Evolutionary conservation across 2,113 vertebrate species (phyloP).

Genomic region (Peromyscus polionotus): DNA sequence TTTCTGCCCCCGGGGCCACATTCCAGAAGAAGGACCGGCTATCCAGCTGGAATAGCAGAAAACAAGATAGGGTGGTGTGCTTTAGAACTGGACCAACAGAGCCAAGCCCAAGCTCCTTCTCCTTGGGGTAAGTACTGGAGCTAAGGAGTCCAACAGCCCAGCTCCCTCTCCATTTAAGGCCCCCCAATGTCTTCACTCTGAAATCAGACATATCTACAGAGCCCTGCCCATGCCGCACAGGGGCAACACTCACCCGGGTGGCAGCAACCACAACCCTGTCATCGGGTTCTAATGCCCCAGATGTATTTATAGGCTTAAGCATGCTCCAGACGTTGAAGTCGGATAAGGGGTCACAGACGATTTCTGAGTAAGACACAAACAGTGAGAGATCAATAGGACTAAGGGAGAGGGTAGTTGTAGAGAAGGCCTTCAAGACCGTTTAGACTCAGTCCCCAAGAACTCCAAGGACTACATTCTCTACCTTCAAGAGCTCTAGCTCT

Average conservation of each 20-base stretch:
- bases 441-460: background rate
- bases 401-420: background rate
- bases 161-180: background rate
- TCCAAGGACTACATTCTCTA: background rate
- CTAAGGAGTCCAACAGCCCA: background rate
- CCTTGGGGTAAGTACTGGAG: background rate
- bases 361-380: conserved; percentile 85
- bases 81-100: conserved; percentile 12
- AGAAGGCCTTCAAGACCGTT: background rate
- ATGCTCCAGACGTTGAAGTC: conserved; percentile 94
- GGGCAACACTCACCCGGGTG: conserved; percentile 89
- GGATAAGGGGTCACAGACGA: conserved; percentile 93
- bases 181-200: background rate
- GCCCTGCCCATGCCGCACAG: background rate
- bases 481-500: background rate
- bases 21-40: conserved; percentile 97
- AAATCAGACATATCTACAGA: background rate
- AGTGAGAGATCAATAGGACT: background rate
- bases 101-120: background rate
- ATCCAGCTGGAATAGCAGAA: conserved; percentile 89
- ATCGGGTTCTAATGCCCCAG: conserved; percentile 70
- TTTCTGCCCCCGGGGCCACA: conserved; percentile 92
- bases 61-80: background rate
- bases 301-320: conserved; percentile 91
- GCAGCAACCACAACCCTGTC: conserved; percentile 92